These are phyloP conservation scores for Ceratitis capitata DNA, from an alignment of 1,140 invertebrate genomes.

Conservation along the genomic window DNA sequence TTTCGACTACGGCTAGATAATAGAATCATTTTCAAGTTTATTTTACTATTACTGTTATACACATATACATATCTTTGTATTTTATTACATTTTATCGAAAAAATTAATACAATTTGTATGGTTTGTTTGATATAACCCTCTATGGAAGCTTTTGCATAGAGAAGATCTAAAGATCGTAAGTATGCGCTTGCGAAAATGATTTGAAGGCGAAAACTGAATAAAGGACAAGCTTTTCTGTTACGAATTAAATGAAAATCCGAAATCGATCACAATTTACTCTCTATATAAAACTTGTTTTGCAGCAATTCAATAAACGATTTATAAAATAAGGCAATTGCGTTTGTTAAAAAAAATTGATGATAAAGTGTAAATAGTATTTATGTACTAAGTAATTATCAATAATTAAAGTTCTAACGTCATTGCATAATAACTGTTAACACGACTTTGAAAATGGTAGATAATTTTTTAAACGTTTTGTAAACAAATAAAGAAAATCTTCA, in stretches of 20 bases:
- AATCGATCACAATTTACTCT: no score
- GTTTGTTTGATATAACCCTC: background rate
- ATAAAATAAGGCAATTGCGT: background rate
- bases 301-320: background rate
- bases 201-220: background rate
- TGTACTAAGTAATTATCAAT: background rate
- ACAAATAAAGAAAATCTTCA: background rate
- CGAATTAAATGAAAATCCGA: background rate
- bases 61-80: no score
- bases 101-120: background rate
- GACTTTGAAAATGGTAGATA: background rate
- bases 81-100: background rate
- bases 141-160: background rate
- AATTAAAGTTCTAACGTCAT: background rate
- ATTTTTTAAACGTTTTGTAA: background rate
- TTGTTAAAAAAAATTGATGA: background rate
- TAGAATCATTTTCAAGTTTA: background rate
- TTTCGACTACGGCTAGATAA: constrained; percentile 31
- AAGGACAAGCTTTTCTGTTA: no score
- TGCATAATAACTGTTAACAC: background rate
- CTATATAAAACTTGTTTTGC: background rate
- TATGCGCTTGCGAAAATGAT: background rate
- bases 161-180: background rate
- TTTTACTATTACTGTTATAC: background rate
- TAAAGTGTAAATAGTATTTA: background rate